Evolutionary conservation across 1,140 invertebrate species (phyloP), one percentile per base, ranked within the genome.

Genomic region (Psilanteris sp.): DNA sequence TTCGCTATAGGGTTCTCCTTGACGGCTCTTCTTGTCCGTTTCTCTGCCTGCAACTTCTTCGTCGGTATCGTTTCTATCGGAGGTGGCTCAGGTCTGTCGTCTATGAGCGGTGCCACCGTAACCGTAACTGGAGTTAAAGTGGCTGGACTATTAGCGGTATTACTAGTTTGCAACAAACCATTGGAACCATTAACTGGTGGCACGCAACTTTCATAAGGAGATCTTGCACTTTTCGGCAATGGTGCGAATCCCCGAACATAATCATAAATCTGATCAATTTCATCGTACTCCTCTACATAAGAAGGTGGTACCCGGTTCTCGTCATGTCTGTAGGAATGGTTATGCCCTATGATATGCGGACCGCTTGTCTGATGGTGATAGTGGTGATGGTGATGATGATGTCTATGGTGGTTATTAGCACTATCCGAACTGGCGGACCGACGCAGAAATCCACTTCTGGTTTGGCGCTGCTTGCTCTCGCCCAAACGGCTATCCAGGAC

Each of bases 211-310:
- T 91, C 90, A 77, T 92, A 94, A 0, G 91, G 92, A 0, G 92
- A 92, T 61, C 93, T 91, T 15, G 94, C 90, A 80, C 91, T 94
- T 83, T 96, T 96, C 0, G 96, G 95, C 18, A 97, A 89, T 0
- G 96, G 95, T 7, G 95, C 94, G 79, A 97, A 95, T 0, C 96
- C 96, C 34, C 96, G 90, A 0, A 98, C 96, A 83, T 98, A 98
- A 82, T 97, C 96, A 85, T 98, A 98, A 59, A 98, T 96, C 87
- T 97, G 96, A 89, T 98, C 96, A 73, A 98, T 97, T 88, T 98
- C 96, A 78, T 97, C 96, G 87, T 97, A 97, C 75, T 97, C 95
- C 81, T 95, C 94, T 5, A 92, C 91, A 50, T 92, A 91, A 7
- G 90, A 88, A 3, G 84, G 83, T 3, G 88, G 89, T 8, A 90